Percentiles rank a stretch among this genome's conserved stretches.
These are phyloP conservation scores for Drosophila leonis DNA, from an alignment of 2,888 invertebrate species.

Conservation along the genomic window DNA sequence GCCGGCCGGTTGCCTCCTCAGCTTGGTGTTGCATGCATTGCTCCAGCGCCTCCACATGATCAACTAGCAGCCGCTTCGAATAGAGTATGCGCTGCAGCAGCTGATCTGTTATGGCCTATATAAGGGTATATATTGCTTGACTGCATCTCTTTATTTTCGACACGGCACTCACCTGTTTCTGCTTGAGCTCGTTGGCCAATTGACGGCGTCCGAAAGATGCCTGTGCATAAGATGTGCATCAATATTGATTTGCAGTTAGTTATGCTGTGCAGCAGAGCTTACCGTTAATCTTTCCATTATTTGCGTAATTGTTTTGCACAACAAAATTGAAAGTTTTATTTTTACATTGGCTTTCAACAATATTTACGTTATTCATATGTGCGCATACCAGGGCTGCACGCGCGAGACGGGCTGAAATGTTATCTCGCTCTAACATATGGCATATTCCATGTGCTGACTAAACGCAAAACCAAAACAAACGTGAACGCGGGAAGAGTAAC, in stretches of 20 bases:
- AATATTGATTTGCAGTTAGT: neutral
- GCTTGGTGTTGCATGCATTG: constrained; percentile 67
- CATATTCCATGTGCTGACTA: neutral
- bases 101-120: constrained; percentile 73
- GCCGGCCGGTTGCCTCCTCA: constrained; percentile 41
- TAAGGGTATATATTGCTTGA: neutral
- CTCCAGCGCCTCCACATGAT: constrained; percentile 85
- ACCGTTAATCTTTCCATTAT: constrained; percentile 55
- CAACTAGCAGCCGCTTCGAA: constrained; percentile 84
- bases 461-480: constrained; percentile 29
- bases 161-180: constrained; percentile 77
- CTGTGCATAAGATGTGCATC: constrained; percentile 26
- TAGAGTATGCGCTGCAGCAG: constrained; percentile 81
- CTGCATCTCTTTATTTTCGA: constrained; percentile 19
- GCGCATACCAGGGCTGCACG: constrained; percentile 37
- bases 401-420: neutral
- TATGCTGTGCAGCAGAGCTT: neutral
- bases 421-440: constrained; percentile 26
- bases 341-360: constrained; percentile 36
- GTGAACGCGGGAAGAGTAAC: constrained; percentile 14
- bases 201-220: constrained; percentile 49
- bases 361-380: constrained; percentile 47
- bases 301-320: constrained; percentile 11
- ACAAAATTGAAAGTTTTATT: constrained; percentile 23
- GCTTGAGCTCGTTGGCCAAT: constrained; percentile 79